phyloP scores from a whole-genome alignment of 2,888 invertebrate genomes.

The Sminthurides aquaticus region DNA sequence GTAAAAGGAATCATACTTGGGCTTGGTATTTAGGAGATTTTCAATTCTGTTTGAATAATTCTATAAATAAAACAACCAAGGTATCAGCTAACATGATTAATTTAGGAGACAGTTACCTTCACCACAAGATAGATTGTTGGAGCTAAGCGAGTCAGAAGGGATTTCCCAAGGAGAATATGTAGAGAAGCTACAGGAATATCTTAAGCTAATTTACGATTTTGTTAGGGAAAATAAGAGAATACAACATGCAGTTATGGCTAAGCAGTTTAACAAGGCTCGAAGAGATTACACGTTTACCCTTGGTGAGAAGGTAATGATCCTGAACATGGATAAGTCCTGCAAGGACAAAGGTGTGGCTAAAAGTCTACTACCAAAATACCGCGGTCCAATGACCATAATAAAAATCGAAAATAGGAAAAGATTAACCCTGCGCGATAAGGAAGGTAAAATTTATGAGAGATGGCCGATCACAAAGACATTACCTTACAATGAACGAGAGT shows the following conservation, averaged over 20 bases:
- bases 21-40: not conserved
- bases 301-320: not conserved
- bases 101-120: not conserved
- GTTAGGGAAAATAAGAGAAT: not conserved
- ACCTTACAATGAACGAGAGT: not conserved
- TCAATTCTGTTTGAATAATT: not conserved
- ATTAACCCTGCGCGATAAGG: not conserved
- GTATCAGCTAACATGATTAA: not conserved
- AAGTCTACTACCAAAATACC: not conserved
- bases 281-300: not conserved
- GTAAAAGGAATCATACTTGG: not conserved
- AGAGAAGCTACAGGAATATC: not conserved
- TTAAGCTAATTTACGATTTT: not conserved
- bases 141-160: not conserved
- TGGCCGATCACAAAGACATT: not conserved
- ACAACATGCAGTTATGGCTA: not conserved
- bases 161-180: not conserved
- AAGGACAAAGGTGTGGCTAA: not conserved
- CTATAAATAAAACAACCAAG: not conserved
- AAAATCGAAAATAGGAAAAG: not conserved
- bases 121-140: not conserved
- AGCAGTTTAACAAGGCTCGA: not conserved
- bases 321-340: not conserved
- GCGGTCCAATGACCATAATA: not conserved
- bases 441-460: not conserved